Conservation (phyloP, 2,797 vertebrate genomes). For the Phataginus tricuspis region DNA sequence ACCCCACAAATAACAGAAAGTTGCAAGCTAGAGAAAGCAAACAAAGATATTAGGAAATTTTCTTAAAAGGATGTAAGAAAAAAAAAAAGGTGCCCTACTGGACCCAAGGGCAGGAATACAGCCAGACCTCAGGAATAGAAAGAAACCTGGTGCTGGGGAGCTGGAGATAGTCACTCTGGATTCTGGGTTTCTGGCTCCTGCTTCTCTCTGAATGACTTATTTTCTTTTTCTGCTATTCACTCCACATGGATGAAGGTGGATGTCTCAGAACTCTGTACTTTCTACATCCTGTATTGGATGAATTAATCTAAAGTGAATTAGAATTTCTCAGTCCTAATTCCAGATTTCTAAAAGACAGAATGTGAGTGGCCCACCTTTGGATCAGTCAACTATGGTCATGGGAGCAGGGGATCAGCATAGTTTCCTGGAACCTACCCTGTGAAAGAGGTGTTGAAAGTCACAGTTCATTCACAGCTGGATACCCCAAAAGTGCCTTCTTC, state of each 20-base stretch:
- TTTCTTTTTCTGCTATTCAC: not conserved
- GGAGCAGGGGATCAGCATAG: not conserved
- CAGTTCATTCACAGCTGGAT: not conserved
- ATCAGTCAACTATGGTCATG: not conserved
- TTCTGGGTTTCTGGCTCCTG: not conserved
- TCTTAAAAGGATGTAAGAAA: not conserved
- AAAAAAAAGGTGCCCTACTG: not conserved
- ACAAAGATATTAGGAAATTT: not conserved
- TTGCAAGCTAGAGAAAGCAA: conserved; percentile 12
- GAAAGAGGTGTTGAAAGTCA: not conserved
- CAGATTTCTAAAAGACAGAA: not conserved
- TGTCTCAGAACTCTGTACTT: not conserved
- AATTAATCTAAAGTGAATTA: conserved; percentile 14
- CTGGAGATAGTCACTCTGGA: not conserved
- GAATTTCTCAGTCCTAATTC: not conserved
- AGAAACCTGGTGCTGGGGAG: not conserved
- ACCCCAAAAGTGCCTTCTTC: not conserved
- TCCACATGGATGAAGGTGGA: not conserved
- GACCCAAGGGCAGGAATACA: not conserved
- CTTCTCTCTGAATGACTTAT: not conserved
- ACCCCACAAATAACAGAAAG: not conserved
- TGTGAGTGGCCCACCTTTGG: not conserved
- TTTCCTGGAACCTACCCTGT: not conserved
- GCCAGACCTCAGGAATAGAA: not conserved
- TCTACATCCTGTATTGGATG: not conserved